Percentiles rank a stretch among this genome's conserved stretches.
phyloP scores from a whole-genome alignment of 1,140 invertebrate species.

The Penaeus vannamei region DNA sequence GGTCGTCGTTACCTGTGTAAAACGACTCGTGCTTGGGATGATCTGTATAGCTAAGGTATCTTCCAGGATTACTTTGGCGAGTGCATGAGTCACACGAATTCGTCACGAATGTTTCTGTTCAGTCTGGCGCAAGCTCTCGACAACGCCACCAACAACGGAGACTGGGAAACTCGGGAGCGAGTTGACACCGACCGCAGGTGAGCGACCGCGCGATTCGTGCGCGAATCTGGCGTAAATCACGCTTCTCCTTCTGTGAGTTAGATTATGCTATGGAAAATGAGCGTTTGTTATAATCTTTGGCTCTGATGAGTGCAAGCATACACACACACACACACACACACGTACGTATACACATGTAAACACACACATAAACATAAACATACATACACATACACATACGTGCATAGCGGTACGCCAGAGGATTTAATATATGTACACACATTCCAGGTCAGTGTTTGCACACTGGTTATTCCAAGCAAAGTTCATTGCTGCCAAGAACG shows the following conservation, averaged over 20 bases:
- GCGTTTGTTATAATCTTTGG: too few species aligned
- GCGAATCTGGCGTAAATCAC: too few species aligned
- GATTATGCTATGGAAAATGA: too few species aligned
- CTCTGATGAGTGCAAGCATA: too few species aligned
- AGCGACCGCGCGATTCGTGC: not conserved
- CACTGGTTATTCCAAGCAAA: conserved; percentile 53
- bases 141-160: conserved; percentile 17
- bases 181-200: not conserved
- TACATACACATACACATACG: not conserved
- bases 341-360: not conserved
- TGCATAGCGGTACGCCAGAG: not conserved
- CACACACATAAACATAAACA: not conserved
- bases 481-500: conserved; percentile 48
- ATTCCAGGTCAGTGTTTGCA: conserved; percentile 18
- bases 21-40: not conserved
- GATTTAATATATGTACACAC: too few species aligned
- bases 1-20: not conserved
- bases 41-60: not conserved
- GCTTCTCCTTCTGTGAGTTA: too few species aligned
- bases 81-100: conserved; percentile 21
- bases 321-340: not conserved
- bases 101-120: not conserved
- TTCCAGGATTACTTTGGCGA: conserved; percentile 52
- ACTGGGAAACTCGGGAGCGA: conserved; percentile 38
- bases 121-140: conserved; percentile 37